These are phyloP conservation scores for Physeter macrocephalus DNA, from an alignment of 2,113 vertebrate genomes.

Conservation along the genomic window DNA sequence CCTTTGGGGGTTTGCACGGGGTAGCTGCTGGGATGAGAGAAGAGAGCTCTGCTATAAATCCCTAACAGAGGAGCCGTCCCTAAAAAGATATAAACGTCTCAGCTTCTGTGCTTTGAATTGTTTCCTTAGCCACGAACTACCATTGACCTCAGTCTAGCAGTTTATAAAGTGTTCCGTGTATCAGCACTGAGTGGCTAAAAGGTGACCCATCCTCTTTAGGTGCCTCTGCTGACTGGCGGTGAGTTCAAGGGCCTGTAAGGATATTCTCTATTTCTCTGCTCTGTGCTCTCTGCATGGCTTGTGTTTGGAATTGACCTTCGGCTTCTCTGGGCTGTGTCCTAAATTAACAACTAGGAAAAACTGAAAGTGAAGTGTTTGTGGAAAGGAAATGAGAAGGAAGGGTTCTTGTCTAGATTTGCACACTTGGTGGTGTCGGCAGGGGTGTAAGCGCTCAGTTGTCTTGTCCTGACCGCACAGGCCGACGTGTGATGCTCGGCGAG, in stretches of 20 bases:
- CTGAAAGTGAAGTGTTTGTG: background rate
- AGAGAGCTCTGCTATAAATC: background rate
- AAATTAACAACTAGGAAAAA: background rate
- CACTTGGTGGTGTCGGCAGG: background rate
- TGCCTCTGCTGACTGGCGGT: background rate
- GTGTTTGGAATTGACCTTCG: background rate
- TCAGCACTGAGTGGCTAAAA: background rate
- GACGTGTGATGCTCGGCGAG: background rate
- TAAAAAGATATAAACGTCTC: no score
- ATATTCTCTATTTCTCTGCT: background rate
- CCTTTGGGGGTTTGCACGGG: background rate
- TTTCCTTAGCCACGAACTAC: background rate
- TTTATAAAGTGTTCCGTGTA: rapidly evolving
- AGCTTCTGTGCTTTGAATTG: background rate
- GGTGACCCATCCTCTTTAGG: background rate
- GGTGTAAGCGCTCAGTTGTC: no score
- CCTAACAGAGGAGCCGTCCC: rapidly evolving
- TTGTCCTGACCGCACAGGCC: background rate
- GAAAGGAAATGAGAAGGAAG: background rate
- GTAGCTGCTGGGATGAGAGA: background rate
- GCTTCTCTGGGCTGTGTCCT: background rate
- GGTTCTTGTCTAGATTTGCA: background rate
- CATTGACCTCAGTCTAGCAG: background rate
- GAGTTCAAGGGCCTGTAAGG: background rate
- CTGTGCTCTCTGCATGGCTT: background rate